Percentiles rank a stretch among this genome's conserved stretches.
phyloP scores from a whole-genome alignment of 2,888 invertebrate genomes.

The Nomada ruficornis region DNA sequence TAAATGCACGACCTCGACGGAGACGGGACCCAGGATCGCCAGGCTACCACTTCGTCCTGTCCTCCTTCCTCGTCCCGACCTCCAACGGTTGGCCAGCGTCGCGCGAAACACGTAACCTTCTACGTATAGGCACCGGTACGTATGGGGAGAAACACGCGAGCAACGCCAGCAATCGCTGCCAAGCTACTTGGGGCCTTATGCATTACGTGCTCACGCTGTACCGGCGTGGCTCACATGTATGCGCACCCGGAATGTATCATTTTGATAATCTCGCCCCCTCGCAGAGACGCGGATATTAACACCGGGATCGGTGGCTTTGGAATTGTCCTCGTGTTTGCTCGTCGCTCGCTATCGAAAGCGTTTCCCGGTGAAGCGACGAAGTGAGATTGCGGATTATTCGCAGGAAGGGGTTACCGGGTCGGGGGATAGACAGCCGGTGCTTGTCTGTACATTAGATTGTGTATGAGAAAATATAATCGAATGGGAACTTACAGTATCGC shows the following conservation, averaged over 20 bases:
- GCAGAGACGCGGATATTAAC: conserved; percentile 38
- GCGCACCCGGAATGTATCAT: conserved; percentile 48
- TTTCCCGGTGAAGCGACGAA: background rate
- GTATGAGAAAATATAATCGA: too few species aligned
- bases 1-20: conserved; percentile 81
- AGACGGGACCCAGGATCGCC: conserved; percentile 68
- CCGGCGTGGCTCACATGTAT: conserved; percentile 35
- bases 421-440: conserved; percentile 2
- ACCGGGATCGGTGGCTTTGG: conserved; percentile 27
- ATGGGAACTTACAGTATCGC: too few species aligned
- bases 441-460: too few species aligned
- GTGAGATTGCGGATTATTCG: background rate
- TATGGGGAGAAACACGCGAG: conserved; percentile 65
- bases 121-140: conserved; percentile 65
- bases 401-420: background rate
- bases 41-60: conserved; percentile 17
- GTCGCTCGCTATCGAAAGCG: conserved; percentile 12
- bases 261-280: conserved; percentile 51
- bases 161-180: conserved; percentile 64
- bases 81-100: conserved; percentile 19
- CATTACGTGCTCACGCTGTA: conserved; percentile 46
- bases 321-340: conserved; percentile 21
- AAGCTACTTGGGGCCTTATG: conserved; percentile 29
- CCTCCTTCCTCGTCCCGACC: conserved; percentile 12
- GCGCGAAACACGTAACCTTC: conserved; percentile 55